Conservation (phyloP, 2,797 vertebrate species). For the Urocyon cinereoargenteus region DNA sequence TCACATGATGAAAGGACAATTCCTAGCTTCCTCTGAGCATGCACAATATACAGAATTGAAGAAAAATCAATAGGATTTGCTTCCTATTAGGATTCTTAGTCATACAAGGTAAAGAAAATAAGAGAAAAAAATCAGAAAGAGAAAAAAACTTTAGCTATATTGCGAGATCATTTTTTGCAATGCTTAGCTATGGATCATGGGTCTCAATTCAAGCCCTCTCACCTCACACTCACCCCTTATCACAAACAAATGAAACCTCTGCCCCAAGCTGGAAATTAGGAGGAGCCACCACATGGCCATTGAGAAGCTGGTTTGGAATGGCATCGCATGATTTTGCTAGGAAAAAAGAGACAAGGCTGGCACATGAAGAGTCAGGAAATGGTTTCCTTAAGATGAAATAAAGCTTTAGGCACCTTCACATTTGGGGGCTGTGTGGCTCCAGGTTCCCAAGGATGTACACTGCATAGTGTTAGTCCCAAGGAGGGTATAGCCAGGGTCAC, state of each 20-base stretch:
- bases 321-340: slow-evolving; percentile 74
- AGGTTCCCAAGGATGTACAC: slow-evolving; percentile 80
- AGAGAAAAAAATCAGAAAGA: not conserved
- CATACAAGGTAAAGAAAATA: not conserved
- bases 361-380: slow-evolving; percentile 44
- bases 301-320: slow-evolving; percentile 54
- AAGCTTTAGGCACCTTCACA: slow-evolving; percentile 82
- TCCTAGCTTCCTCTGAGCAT: not conserved
- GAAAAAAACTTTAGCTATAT: not conserved
- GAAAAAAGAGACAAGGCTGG: slow-evolving; percentile 53
- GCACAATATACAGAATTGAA: not conserved
- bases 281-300: slow-evolving; percentile 71
- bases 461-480: slow-evolving; percentile 76
- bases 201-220: not conserved
- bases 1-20: not conserved
- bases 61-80: slow-evolving; percentile 21
- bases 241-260: slow-evolving; percentile 83
- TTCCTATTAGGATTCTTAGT: not conserved
- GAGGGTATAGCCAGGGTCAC: slow-evolving; percentile 48
- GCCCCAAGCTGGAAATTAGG: slow-evolving; percentile 76
- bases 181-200: not conserved
- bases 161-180: not conserved
- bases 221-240: slow-evolving; percentile 80
- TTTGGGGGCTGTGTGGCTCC: slow-evolving; percentile 67
- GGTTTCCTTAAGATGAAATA: not conserved